Evolutionary conservation across 2,888 invertebrate species (phyloP), one percentile per base, ranked within the genome.

Genomic region (Barypeithes pellucidus): DNA sequence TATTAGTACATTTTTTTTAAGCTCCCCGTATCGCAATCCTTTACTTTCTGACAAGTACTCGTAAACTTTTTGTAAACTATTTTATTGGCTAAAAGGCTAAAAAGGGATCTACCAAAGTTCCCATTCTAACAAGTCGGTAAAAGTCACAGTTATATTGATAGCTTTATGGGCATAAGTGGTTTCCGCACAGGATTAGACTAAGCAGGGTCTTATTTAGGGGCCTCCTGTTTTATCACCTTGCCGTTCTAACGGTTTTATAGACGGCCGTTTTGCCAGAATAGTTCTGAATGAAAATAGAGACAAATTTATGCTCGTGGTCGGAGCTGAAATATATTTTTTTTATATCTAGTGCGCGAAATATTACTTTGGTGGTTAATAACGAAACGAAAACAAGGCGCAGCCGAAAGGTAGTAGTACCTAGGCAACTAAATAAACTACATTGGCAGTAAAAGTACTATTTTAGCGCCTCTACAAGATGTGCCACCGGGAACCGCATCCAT

Each of bases 131-230:
- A 24, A 52, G 24, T 24, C 52, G 52, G 52, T 52, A 52, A 52
- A 52, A 52, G 52, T n/a, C 52, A 52, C 22, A 52, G 52, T 24
- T 52, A 60, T 41, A 41, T 60, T 60, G 60, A 60, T 60, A 41
- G 60, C 41, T 60, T 60, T 60, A 60, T 60, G 20, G 22, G 60
- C 11, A 60, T 60, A 60, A 60, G 60, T 39, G 60, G 60, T 41
- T 41, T 60, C 22, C 22, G 20, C 14, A 41, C 22, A 41, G 60
- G 60, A 36, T 60, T 41, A 60, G 41, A 8, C 60, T 60, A 60
- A 60, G 41, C 41, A 22, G 20, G 41, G 60, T 39, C 60, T 41
- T 60, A 39, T 41, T 60, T 60, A 60, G 11, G 60, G 11, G 41
- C 7, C 9, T 41, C 20, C 39, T 60, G 24, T 60, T 60, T 39